Conservation (phyloP, 2,113 vertebrate species). For the Cyrtonyx montezumae region DNA sequence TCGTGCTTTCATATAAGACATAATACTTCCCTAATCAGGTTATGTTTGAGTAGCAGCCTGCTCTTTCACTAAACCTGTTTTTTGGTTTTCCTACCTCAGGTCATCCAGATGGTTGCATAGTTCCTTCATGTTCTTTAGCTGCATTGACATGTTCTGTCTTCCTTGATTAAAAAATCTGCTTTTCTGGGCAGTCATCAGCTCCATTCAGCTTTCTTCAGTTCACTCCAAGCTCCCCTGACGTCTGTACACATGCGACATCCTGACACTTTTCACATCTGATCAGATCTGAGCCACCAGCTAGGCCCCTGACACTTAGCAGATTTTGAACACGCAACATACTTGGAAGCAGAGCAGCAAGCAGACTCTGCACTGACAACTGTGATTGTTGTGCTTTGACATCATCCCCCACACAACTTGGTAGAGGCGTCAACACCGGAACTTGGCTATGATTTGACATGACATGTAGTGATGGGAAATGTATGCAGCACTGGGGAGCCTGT, state of each 20-base stretch:
- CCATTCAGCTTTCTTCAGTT: slow-evolving; percentile 25
- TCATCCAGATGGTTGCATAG: slow-evolving; percentile 3
- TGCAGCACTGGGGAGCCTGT: background rate
- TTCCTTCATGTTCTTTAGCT: slow-evolving; percentile 24
- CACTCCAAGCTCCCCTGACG: background rate
- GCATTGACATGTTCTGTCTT: background rate
- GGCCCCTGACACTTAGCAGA: background rate
- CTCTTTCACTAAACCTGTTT: background rate
- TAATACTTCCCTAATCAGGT: background rate
- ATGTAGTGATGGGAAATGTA: background rate
- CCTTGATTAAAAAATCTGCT: slow-evolving; percentile 26
- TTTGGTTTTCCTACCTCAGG: background rate
- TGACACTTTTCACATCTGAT: slow-evolving; percentile 11
- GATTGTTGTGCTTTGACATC: background rate
- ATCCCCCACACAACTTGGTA: background rate
- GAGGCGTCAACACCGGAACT: background rate
- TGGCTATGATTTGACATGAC: background rate
- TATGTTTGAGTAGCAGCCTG: background rate
- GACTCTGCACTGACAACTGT: background rate
- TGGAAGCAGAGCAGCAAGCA: background rate
- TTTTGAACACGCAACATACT: background rate
- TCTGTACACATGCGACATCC: background rate
- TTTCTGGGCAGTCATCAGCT: slow-evolving; percentile 41
- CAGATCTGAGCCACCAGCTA: background rate
- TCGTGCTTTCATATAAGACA: background rate